These are phyloP conservation scores for Melanaphis sacchari DNA, from an alignment of 1,140 invertebrate genomes.

Conservation along the genomic window DNA sequence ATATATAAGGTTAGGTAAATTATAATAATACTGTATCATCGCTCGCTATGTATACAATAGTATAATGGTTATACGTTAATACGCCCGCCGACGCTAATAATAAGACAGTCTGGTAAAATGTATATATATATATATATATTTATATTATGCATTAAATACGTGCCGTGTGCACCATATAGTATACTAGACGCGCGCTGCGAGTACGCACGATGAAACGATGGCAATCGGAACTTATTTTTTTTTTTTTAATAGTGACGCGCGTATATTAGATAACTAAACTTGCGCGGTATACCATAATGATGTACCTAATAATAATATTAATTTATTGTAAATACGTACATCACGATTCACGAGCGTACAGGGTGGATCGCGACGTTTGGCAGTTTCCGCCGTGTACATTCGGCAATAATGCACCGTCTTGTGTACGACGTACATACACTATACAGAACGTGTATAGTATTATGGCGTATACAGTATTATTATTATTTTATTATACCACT, in stretches of 20 bases:
- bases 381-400: neutral
- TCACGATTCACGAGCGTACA: neutral
- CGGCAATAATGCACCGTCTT: neutral
- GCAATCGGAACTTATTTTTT: neutral
- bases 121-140: neutral
- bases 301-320: neutral
- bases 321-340: neutral
- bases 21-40: neutral
- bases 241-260: neutral
- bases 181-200: too few relatives aligned
- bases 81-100: constrained; percentile 1
- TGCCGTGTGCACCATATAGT: neutral
- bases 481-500: neutral
- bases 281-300: neutral
- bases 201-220: too few relatives aligned
- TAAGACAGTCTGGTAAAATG: neutral
- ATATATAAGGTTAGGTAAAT: neutral
- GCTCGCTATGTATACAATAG: neutral
- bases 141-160: neutral
- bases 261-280: neutral
- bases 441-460: too few relatives aligned
- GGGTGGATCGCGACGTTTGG: neutral
- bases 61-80: neutral
- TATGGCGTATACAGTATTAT: neutral
- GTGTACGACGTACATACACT: neutral